Evolutionary conservation across 2,888 invertebrate genomes (phyloP).

Genomic region (Serripes groenlandicus): DNA sequence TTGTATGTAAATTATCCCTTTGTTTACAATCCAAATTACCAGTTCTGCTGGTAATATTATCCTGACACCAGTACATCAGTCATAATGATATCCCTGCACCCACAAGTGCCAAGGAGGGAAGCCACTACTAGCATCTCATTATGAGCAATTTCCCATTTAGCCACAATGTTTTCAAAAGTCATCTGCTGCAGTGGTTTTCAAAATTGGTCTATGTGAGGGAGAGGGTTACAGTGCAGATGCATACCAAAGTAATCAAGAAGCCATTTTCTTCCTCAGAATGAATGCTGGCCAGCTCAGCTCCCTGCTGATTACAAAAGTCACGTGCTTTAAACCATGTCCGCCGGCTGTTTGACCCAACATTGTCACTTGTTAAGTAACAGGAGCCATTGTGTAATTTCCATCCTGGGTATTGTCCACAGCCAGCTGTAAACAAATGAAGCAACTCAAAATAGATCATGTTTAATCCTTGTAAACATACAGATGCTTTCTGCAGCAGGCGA

Average conservation of each 20-base stretch:
- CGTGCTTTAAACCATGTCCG: slow-evolving; percentile 73
- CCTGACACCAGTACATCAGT: no score
- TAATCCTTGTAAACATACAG: background rate
- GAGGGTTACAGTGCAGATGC: no score
- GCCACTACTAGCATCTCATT: no score
- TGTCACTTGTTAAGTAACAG: slow-evolving; percentile 75
- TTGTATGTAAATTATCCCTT: no score
- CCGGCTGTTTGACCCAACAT: slow-evolving; percentile 56
- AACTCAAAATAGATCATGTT: background rate
- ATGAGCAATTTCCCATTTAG: no score
- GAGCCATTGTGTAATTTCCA: slow-evolving; percentile 75
- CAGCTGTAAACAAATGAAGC: slow-evolving; percentile 20
- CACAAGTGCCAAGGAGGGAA: no score
- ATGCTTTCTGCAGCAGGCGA: background rate
- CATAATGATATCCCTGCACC: no score
- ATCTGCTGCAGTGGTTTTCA: no score
- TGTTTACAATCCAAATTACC: no score
- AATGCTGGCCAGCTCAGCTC: slow-evolving; percentile 77
- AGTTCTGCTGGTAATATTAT: no score
- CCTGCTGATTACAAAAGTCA: slow-evolving; percentile 70
- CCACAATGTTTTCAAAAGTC: no score
- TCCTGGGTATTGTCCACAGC: slow-evolving; percentile 54
- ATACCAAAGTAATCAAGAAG: slow-evolving; percentile 71
- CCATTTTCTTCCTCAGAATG: slow-evolving; percentile 73
- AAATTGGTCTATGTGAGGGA: no score